Conservation (phyloP, 2,888 invertebrate genomes). For the Criorhina ranunculi region DNA sequence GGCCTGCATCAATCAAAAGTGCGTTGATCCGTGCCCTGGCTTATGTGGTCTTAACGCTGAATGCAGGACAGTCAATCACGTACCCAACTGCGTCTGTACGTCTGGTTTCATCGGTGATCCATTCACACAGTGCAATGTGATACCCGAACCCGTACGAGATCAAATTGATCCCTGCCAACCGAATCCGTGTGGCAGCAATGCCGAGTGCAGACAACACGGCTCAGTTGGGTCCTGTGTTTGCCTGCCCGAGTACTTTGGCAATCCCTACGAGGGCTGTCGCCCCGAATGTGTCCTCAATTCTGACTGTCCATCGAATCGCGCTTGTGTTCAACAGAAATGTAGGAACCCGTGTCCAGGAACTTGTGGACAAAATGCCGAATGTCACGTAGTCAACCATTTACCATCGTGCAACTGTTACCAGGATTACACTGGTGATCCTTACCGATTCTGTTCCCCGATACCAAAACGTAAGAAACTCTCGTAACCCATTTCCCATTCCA, state of each 20-base stretch:
- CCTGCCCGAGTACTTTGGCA: constrained; percentile 87
- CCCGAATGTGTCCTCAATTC: constrained; percentile 92
- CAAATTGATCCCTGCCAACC: constrained; percentile 87
- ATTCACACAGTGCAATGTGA: constrained; percentile 87
- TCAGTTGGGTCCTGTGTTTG: constrained; percentile 90
- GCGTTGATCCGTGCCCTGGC: constrained; percentile 91
- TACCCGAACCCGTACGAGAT: constrained; percentile 80
- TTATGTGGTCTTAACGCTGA: constrained; percentile 89
- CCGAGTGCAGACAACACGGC: constrained; percentile 87
- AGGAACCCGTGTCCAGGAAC: constrained; percentile 92
- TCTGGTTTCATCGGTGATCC: constrained; percentile 89
- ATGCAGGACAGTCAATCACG: constrained; percentile 90
- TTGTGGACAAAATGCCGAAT: constrained; percentile 90
- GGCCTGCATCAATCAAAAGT: constrained; percentile 91
- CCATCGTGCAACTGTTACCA: constrained; percentile 90
- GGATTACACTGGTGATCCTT: constrained; percentile 90
- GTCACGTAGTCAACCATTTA: constrained; percentile 90
- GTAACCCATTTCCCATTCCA: not conserved
- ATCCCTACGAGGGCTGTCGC: constrained; percentile 89
- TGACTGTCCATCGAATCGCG: constrained; percentile 90
- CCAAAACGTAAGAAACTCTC: constrained; percentile 86
- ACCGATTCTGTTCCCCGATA: constrained; percentile 86
- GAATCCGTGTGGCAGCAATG: constrained; percentile 91
- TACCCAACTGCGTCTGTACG: constrained; percentile 90
- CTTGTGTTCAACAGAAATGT: constrained; percentile 91